Evolutionary conservation across 1,140 invertebrate species (phyloP).

Genomic region (Phortica variegata): DNA sequence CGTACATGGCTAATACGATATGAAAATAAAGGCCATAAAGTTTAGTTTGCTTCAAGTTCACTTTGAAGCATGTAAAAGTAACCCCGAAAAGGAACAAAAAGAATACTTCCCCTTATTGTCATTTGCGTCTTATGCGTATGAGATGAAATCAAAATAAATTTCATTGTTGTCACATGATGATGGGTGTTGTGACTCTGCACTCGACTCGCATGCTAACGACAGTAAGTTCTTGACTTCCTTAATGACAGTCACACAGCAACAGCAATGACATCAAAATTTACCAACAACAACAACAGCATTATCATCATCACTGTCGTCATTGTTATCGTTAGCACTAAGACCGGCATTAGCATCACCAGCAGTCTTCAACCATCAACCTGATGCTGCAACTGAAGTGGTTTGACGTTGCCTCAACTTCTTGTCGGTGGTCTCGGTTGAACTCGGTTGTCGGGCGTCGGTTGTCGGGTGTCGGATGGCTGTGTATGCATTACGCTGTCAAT

Average conservation of each 20-base stretch:
- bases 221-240: conserved; percentile 48
- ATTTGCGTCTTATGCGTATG: no score
- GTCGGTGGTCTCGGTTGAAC: not conserved
- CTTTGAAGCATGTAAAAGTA: no score
- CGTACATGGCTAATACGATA: no score
- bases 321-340: not conserved
- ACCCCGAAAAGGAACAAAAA: no score
- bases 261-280: conserved; percentile 23
- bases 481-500: not conserved
- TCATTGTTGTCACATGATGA: conserved; percentile 45
- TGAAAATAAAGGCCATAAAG: no score
- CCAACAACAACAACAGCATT: conserved; percentile 14
- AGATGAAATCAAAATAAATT: conserved; percentile 51
- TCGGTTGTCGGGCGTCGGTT: no score
- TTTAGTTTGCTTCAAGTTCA: no score
- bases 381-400: conserved; percentile 44
- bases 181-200: conserved; percentile 2
- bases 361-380: conserved; percentile 16
- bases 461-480: no score
- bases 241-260: conserved; percentile 29
- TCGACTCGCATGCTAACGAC: not conserved
- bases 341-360: not conserved
- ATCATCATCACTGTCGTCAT: not conserved
- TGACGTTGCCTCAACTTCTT: conserved; percentile 6
- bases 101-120: no score